phyloP scores from a whole-genome alignment of 2,113 vertebrate species.

The Mesoclemmys tuberculata region DNA sequence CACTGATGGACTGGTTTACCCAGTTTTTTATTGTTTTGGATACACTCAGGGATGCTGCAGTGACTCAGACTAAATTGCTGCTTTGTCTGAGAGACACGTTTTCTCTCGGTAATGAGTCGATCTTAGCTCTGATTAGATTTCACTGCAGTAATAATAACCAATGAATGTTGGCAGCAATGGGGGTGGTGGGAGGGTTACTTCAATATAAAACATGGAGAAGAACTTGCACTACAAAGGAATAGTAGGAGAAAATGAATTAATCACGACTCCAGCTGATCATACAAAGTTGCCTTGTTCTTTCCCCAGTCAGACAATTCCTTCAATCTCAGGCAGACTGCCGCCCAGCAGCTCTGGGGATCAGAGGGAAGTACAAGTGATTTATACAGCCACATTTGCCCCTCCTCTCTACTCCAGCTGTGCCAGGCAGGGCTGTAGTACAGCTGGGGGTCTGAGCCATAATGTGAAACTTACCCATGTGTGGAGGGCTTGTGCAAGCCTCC shows the following conservation, averaged over 20 bases:
- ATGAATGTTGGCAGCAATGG: slow-evolving; percentile 66
- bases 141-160: slow-evolving; percentile 53
- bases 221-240: slow-evolving; percentile 49
- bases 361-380: slow-evolving; percentile 41
- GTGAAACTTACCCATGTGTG: background rate
- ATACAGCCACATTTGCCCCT: background rate
- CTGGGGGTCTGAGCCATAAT: background rate
- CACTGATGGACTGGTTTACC: slow-evolving; percentile 67
- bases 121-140: slow-evolving; percentile 63
- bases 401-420: background rate
- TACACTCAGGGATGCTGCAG: slow-evolving; percentile 66
- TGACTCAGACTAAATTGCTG: slow-evolving; percentile 74
- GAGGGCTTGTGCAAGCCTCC: background rate
- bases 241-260: background rate
- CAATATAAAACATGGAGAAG: slow-evolving; percentile 42
- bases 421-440: fast-evolving
- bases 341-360: background rate
- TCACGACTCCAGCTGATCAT: background rate
- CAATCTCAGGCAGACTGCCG: background rate
- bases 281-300: slow-evolving; percentile 14
- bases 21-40: slow-evolving; percentile 72
- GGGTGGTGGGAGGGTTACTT: slow-evolving; percentile 64
- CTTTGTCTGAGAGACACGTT: slow-evolving; percentile 72
- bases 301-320: background rate
- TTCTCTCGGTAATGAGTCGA: slow-evolving; percentile 69